A percentile compares a stretch with the other conserved stretches of the same genome.
Evolutionary conservation across 2,888 invertebrate genomes (phyloP).

Genomic region (Heliconius aoede): DNA sequence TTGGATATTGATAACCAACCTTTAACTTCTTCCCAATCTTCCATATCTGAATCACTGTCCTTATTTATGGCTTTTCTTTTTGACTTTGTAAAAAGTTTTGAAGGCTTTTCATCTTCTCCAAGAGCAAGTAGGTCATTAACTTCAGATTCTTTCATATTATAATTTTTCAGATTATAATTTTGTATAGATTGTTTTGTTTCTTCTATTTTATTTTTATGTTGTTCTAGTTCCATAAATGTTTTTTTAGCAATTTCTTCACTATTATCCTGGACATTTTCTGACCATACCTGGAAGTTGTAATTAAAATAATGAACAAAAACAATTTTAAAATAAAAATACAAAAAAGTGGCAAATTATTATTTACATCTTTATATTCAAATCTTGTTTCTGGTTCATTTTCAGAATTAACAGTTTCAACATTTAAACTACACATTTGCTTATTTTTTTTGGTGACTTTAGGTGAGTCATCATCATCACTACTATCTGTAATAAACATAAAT

Average conservation of each 20-base stretch:
- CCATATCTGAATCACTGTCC: constrained; percentile 86
- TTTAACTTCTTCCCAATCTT: constrained; percentile 90
- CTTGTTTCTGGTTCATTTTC: constrained; percentile 60
- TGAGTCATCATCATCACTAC: constrained; percentile 77
- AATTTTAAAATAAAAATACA: background rate
- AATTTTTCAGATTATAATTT: constrained; percentile 69
- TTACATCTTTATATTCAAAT: constrained; percentile 72
- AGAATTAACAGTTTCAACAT: constrained; percentile 50
- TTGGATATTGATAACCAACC: constrained; percentile 60
- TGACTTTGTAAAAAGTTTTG: constrained; percentile 55
- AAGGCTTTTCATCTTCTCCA: constrained; percentile 82
- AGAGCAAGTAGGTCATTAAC: constrained; percentile 86
- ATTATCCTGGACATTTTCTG: constrained; percentile 61
- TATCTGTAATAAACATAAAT: constrained; percentile 60
- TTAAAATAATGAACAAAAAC: background rate
- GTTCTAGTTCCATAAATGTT: constrained; percentile 82
- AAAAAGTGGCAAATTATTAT: constrained; percentile 44
- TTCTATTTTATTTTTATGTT: constrained; percentile 85
- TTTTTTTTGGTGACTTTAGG: constrained; percentile 47
- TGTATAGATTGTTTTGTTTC: constrained; percentile 83
- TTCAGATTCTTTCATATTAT: constrained; percentile 67
- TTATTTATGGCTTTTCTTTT: constrained; percentile 59
- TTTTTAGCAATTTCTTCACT: constrained; percentile 77
- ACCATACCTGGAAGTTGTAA: constrained; percentile 66
- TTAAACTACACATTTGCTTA: constrained; percentile 38